A percentile compares a stretch with the other conserved stretches of the same genome.
phyloP scores from a whole-genome alignment of 2,113 vertebrate species.

The Podiceps cristatus region DNA sequence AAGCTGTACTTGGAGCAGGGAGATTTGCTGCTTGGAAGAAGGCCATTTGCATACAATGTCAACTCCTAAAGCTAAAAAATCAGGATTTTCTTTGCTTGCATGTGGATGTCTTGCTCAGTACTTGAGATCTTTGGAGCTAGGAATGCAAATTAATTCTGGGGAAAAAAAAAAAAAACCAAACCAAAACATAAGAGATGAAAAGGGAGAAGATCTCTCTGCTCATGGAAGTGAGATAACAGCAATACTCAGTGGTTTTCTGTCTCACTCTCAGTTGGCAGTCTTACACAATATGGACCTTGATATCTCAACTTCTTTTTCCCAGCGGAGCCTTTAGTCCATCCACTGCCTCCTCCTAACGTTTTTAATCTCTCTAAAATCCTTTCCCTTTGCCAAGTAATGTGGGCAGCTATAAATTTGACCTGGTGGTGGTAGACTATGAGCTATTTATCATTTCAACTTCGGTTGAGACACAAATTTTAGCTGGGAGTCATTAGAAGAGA shows the following conservation, averaged over 20 bases:
- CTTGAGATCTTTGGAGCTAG: neutral
- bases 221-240: neutral
- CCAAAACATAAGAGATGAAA: neutral
- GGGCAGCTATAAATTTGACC: constrained; percentile 49
- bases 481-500: neutral
- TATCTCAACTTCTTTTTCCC: constrained; percentile 5
- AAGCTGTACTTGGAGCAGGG: neutral
- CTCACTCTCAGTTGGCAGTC: neutral
- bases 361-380: constrained; percentile 1
- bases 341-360: neutral
- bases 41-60: neutral
- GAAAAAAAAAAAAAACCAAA: neutral
- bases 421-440: neutral
- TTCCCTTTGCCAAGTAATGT: constrained; percentile 9
- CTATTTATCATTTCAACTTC: constrained; percentile 7
- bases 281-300: neutral
- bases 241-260: neutral
- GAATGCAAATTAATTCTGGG: neutral
- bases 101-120: neutral
- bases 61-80: neutral
- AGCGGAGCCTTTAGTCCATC: neutral
- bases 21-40: neutral
- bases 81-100: fast-evolving
- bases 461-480: neutral
- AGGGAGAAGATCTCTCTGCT: neutral